These are phyloP conservation scores for Ornithoptera alexandrae DNA, from an alignment of 2,888 invertebrate genomes.

Conservation along the genomic window DNA sequence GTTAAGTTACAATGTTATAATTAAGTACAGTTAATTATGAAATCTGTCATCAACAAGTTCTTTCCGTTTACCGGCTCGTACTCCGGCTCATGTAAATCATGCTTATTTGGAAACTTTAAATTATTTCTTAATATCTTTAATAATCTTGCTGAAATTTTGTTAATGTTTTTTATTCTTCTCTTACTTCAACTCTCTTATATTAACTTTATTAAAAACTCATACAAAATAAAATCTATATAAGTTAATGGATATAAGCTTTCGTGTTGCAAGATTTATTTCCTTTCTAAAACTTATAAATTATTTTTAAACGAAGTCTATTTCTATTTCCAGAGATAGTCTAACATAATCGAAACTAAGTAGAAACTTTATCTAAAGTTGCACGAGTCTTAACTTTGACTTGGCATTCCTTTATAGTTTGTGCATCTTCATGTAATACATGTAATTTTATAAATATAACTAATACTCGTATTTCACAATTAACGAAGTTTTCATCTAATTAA, in stretches of 20 bases:
- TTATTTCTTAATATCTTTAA: too few species aligned
- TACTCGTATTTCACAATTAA: too few species aligned
- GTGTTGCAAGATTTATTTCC: background rate
- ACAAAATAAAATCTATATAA: too few species aligned
- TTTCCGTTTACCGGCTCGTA: background rate
- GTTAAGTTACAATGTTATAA: slow-evolving; percentile 1
- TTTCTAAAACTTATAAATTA: background rate
- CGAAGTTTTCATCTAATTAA: too few species aligned
- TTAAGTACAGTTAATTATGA: background rate
- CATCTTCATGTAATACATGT: background rate
- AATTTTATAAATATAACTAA: too few species aligned
- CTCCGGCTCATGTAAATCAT: background rate
- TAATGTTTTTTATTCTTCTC: too few species aligned
- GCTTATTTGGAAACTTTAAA: too few species aligned
- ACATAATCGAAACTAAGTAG: background rate
- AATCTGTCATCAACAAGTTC: background rate
- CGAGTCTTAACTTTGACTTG: background rate
- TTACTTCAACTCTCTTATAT: too few species aligned
- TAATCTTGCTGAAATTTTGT: too few species aligned
- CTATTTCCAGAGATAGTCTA: background rate
- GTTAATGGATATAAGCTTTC: too few species aligned
- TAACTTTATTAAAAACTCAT: too few species aligned
- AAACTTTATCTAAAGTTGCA: background rate
- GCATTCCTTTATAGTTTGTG: background rate
- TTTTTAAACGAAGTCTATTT: background rate